Base-by-base conservation (phyloP, 2,113 vertebrate genomes). In the Chaetodon trifascialis region DNA sequence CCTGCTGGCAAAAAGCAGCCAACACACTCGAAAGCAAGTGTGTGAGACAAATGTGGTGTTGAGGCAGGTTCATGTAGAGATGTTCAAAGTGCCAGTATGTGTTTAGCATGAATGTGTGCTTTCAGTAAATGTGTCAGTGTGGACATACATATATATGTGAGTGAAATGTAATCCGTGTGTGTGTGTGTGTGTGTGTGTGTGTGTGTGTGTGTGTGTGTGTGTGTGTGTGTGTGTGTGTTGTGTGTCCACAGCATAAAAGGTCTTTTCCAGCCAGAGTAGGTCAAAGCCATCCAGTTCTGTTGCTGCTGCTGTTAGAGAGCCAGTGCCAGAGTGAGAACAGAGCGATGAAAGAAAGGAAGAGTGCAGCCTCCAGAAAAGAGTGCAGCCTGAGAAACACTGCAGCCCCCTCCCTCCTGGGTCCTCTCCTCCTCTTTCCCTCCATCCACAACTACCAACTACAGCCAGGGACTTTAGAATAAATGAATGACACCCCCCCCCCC, bases 241-340 rank as follows among this genome's bases (percentile, higher is more conserved):
- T 78, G 82, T 72, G 75, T 70, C 40, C 63, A 82, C 46, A 83
- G 74, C 19, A 74, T 83, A n/a, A 40, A 71, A 82, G 44, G 82
- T 80, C 38, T 81, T 87, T 90, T 89, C 79, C 87, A 89, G 90
- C 80, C 91, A 91, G 68, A 90, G 87, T 84, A 82, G 90, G 88
- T 86, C 93, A 93, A 94, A 93, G 94, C 91, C 92, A 92, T 93
- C 88, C 88, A 90, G 83, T 78, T 81, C 73, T 92, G 89, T 60
- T 89, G 88, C 76, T 81, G 91, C 85, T 80, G 87, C 62, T 92
- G 90, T 93, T 91, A 89, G 87, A 89, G 84, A 91, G 92, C 82
- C 83, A 89, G 77, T 84, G 90, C 83, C 83, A 90, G 62, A 88
- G 89, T 86, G 76, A 90, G 69, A 85, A 88, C 58, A 85, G 76